Percentiles rank a stretch among this genome's conserved stretches.
Conservation (phyloP, 2,113 vertebrate genomes). For the Tenrec ecaudatus region DNA sequence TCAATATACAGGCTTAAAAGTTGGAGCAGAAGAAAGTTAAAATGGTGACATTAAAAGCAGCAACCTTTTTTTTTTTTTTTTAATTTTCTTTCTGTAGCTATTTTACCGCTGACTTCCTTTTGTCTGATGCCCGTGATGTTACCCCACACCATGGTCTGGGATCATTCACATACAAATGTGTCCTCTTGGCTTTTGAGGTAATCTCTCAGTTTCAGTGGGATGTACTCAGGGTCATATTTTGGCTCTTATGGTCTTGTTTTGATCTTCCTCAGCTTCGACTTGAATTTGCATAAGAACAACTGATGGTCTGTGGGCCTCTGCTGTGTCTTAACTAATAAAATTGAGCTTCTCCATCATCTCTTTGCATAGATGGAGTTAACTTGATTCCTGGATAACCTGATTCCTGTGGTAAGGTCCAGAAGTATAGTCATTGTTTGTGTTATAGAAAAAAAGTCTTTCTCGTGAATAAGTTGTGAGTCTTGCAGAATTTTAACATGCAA, state of each 20-base stretch:
- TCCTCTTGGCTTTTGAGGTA: not conserved
- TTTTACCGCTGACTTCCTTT: not conserved
- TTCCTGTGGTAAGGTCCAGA: not conserved
- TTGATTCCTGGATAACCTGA: not conserved
- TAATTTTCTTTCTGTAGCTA: not conserved
- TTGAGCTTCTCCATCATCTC: not conserved
- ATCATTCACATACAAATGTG: not conserved
- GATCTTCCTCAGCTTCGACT: not conserved
- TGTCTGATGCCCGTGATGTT: not conserved
- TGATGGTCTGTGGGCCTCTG: not conserved
- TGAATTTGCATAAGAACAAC: not conserved
- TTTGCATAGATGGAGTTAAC: not conserved
- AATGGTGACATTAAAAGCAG: not conserved
- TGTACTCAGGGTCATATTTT: not conserved
- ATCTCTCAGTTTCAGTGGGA: not conserved
- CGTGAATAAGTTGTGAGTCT: not conserved
- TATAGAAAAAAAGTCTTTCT: not conserved
- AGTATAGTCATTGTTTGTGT: not conserved
- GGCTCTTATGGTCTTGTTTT: not conserved
- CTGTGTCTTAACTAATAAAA: not conserved
- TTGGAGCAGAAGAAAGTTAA: not conserved
- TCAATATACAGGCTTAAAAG: not conserved
- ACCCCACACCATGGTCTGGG: not conserved
- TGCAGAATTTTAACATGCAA: too few relatives aligned
- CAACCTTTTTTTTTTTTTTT: not conserved